A percentile compares a stretch with the other conserved stretches of the same genome.
Evolutionary conservation across 1,140 invertebrate species (phyloP).

Genomic region (Rhynchophorus ferrugineus): DNA sequence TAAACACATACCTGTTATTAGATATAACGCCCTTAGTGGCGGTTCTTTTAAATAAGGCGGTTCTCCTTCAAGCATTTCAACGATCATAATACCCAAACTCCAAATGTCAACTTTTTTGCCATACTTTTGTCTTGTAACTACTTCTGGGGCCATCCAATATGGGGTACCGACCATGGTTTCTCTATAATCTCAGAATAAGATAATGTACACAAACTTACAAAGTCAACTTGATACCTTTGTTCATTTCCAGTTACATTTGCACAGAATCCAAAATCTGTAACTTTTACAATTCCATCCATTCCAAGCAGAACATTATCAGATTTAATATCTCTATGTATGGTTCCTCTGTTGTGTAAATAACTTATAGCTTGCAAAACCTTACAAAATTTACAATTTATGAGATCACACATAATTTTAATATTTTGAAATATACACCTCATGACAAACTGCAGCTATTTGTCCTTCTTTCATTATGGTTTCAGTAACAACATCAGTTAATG

Average conservation of each 20-base stretch:
- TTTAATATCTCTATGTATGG: constrained; percentile 91
- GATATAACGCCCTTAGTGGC: constrained; percentile 86
- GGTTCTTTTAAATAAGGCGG: constrained; percentile 94
- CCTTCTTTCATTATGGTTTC: constrained; percentile 96
- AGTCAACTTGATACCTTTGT: constrained; percentile 52
- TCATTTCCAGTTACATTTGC: constrained; percentile 84
- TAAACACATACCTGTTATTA: constrained; percentile 64
- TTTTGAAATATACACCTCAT: constrained; percentile 52
- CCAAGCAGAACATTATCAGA: constrained; percentile 94
- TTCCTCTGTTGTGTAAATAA: constrained; percentile 86
- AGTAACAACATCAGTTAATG: constrained; percentile 94
- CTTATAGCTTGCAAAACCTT: constrained; percentile 78
- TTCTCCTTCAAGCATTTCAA: constrained; percentile 98
- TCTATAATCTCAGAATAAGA: not conserved
- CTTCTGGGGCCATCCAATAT: constrained; percentile 87
- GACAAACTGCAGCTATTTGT: constrained; percentile 92
- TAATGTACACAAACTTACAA: not conserved
- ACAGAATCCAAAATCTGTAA: constrained; percentile 98
- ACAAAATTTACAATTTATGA: not conserved
- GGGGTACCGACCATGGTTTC: constrained; percentile 94
- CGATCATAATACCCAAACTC: constrained; percentile 95
- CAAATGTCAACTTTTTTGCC: constrained; percentile 93
- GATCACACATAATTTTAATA: not conserved
- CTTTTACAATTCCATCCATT: constrained; percentile 94
- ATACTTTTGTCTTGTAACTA: constrained; percentile 76